Conservation (phyloP, 2,888 invertebrate genomes). For the Harmothoe impar region DNA sequence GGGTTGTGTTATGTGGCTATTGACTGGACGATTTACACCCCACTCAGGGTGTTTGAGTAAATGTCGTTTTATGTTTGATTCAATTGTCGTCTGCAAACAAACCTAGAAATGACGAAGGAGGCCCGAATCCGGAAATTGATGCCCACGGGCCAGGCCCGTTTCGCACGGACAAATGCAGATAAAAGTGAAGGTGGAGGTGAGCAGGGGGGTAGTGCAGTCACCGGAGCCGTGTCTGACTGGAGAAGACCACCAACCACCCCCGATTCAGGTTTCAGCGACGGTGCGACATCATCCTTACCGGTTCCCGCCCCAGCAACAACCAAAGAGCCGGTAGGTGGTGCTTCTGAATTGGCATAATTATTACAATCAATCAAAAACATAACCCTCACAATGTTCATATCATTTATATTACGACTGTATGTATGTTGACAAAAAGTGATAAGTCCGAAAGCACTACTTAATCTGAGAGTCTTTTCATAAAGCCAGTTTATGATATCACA, state of each 20-base stretch:
- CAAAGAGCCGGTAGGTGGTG: not conserved
- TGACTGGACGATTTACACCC: not conserved
- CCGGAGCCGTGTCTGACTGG: not conserved
- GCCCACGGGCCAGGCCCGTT: not conserved
- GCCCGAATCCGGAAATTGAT: not conserved
- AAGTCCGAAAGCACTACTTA: too few species aligned
- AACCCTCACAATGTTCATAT: too few species aligned
- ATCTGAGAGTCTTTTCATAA: too few species aligned
- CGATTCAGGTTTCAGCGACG: conserved; percentile 32
- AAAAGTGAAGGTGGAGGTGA: not conserved
- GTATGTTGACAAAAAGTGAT: too few species aligned
- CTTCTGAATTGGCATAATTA: too few species aligned
- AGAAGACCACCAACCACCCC: conserved; percentile 1
- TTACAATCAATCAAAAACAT: too few species aligned
- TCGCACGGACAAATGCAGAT: not conserved
- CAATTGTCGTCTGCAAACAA: not conserved
- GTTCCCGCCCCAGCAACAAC: not conserved
- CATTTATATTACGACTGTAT: too few species aligned
- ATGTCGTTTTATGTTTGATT: too few species aligned
- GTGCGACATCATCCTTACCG: not conserved
- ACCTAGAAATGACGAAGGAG: not conserved
- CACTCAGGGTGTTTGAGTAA: not conserved
- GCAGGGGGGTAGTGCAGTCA: not conserved
- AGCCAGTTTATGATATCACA: too few species aligned
- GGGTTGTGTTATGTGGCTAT: not conserved